These are phyloP conservation scores for Heliconius nattereri DNA, from an alignment of 1,140 invertebrate species.

Conservation along the genomic window DNA sequence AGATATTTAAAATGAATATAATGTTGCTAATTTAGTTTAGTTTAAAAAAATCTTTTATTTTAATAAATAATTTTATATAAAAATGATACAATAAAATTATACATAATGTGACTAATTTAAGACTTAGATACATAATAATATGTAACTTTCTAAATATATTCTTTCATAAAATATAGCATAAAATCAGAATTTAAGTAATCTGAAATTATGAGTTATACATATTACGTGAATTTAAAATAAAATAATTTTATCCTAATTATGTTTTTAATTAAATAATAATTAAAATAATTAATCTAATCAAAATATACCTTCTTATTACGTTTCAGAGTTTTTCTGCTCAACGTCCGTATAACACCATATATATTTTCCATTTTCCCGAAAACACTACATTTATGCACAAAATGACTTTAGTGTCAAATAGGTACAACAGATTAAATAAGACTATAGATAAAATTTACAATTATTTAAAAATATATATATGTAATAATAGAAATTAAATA, in stretches of 20 bases:
- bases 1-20: neutral
- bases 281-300: too few species aligned
- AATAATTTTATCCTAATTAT: neutral
- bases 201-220: neutral
- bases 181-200: neutral
- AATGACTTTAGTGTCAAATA: conserved; percentile 2
- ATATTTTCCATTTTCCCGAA: conserved; percentile 65
- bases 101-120: neutral
- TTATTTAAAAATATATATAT: neutral
- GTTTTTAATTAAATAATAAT: neutral
- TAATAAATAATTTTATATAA: neutral
- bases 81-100: neutral
- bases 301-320: conserved; percentile 66
- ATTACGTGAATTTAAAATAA: too few species aligned
- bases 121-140: neutral
- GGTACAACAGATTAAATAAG: neutral
- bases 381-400: conserved; percentile 41
- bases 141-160: neutral
- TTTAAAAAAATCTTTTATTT: too few species aligned
- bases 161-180: neutral
- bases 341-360: conserved; percentile 70
- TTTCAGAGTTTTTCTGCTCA: conserved; percentile 72
- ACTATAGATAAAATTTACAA: neutral
- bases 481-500: conserved; percentile 33
- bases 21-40: too few species aligned